These are phyloP conservation scores for Adela reaumurella DNA, from an alignment of 2,888 invertebrate genomes.

Conservation along the genomic window DNA sequence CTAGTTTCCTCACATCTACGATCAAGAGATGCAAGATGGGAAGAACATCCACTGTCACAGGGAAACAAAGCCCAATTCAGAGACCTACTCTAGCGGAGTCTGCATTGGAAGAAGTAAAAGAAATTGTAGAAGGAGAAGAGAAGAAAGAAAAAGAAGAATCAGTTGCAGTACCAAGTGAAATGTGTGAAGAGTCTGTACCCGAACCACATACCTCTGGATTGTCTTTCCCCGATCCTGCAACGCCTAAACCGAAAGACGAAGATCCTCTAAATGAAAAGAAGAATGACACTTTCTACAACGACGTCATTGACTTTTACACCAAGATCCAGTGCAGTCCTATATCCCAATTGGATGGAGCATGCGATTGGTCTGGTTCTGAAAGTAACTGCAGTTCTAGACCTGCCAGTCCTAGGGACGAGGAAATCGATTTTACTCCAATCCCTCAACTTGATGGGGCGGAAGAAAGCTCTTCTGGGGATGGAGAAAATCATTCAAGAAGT, in stretches of 20 bases:
- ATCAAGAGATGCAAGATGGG: constrained; percentile 67
- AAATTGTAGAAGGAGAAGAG: constrained; percentile 22
- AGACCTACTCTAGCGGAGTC: constrained; percentile 27
- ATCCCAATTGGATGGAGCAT: constrained; percentile 67
- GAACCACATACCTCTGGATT: constrained; percentile 42
- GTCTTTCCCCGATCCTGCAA: constrained; percentile 26
- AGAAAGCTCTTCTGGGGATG: constrained; percentile 50
- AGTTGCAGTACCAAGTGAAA: constrained; percentile 23
- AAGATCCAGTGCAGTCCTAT: constrained; percentile 57
- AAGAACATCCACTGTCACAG: constrained; percentile 39
- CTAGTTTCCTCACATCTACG: constrained; percentile 53
- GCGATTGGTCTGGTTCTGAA: constrained; percentile 62
- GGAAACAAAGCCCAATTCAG: constrained; percentile 41
- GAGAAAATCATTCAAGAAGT: constrained; percentile 30
- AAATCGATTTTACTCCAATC: constrained; percentile 44
- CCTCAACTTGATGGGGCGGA: constrained; percentile 69
- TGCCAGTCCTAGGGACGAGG: constrained; percentile 33
- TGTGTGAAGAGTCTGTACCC: constrained; percentile 25
- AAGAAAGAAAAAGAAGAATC: constrained; percentile 29
- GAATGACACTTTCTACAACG: constrained; percentile 29
- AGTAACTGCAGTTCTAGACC: constrained; percentile 47
- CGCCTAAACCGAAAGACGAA: constrained; percentile 36
- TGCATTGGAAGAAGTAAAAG: constrained; percentile 34
- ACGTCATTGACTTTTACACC: constrained; percentile 52
- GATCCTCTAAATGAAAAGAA: too few species aligned